Conservation (phyloP, 2,797 vertebrate genomes). For the Manis javanica region DNA sequence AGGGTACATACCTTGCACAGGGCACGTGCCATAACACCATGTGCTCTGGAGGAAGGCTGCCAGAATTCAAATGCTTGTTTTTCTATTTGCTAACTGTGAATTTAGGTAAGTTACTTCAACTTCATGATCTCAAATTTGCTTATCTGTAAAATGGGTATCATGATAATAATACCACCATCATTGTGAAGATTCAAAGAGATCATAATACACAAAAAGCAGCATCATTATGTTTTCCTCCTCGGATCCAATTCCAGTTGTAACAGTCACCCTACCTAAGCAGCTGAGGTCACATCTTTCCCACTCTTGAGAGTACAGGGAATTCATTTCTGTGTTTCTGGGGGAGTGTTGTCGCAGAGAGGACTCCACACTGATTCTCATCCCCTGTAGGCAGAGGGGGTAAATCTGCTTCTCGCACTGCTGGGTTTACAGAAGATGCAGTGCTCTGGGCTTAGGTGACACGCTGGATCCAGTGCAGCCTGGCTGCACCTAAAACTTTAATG, state of each 20-base stretch:
- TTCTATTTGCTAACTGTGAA: neutral
- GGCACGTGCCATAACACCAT: too few species aligned
- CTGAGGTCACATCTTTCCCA: neutral
- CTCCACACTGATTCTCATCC: neutral
- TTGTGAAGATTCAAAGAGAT: neutral
- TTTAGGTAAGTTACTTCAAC: slow-evolving; percentile 5
- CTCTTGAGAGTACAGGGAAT: neutral
- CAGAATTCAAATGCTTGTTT: neutral
- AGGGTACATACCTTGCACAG: neutral
- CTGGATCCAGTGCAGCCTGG: neutral
- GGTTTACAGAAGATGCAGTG: neutral
- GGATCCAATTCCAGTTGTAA: neutral
- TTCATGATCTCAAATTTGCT: slow-evolving; percentile 4
- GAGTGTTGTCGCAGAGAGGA: neutral
- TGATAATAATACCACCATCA: neutral
- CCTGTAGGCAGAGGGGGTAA: neutral
- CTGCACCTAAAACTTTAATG: slow-evolving; percentile 68
- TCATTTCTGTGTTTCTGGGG: neutral
- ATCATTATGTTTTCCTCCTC: neutral
- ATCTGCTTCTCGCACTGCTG: too few species aligned
- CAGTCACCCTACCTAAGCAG: neutral
- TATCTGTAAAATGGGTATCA: neutral
- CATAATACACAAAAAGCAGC: neutral
- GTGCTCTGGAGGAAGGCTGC: neutral
- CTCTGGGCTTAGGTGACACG: neutral